These are phyloP conservation scores for Xanthostigma xanthostigma DNA, from an alignment of 2,888 invertebrate genomes.

Conservation along the genomic window DNA sequence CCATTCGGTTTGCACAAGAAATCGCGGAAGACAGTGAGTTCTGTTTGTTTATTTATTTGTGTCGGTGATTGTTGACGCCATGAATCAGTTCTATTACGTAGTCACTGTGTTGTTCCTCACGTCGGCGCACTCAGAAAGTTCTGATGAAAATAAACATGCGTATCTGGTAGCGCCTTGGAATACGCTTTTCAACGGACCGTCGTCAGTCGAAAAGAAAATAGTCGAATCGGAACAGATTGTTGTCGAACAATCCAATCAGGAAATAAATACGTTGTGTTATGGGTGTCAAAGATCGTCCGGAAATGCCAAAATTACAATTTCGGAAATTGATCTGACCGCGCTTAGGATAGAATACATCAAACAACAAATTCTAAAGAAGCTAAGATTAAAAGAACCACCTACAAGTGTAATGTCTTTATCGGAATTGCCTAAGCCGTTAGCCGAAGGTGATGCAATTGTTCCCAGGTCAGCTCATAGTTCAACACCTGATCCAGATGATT, in stretches of 20 bases:
- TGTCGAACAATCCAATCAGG: background rate
- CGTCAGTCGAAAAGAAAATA: background rate
- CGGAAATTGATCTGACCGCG: conserved; percentile 46
- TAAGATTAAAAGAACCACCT: conserved; percentile 61
- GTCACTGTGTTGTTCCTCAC: too few species aligned
- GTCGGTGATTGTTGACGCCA: too few species aligned
- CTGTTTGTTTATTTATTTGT: too few species aligned
- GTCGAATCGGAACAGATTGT: background rate
- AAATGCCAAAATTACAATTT: conserved; percentile 12
- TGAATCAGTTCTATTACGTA: too few species aligned
- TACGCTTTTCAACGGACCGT: background rate
- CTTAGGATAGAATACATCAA: conserved; percentile 69
- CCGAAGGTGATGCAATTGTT: conserved; percentile 49
- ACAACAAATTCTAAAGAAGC: conserved; percentile 67
- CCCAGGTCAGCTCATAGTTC: conserved; percentile 38
- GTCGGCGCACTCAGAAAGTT: too few species aligned
- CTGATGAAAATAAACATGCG: background rate
- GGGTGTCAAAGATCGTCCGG: conserved; percentile 3
- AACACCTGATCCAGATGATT: conserved; percentile 52
- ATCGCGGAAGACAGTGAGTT: too few species aligned
- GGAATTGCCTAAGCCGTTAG: conserved; percentile 59
- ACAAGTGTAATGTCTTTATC: conserved; percentile 42
- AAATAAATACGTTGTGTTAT: conserved; percentile 1
- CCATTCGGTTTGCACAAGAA: too few species aligned
- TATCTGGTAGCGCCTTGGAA: background rate